phyloP scores from a whole-genome alignment of 2,888 invertebrate genomes.

The Tupiocoris notatus region DNA sequence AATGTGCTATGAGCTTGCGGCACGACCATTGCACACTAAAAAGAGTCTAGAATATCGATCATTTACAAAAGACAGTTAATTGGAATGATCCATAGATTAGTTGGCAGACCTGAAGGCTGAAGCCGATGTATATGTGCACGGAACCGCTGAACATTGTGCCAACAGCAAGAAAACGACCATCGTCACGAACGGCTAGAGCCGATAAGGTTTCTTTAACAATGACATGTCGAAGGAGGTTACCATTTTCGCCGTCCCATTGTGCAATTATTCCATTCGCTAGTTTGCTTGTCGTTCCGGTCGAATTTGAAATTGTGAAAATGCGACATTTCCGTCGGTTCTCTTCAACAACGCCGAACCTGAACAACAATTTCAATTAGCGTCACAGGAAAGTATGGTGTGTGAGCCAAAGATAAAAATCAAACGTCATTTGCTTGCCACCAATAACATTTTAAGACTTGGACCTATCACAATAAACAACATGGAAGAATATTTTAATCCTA shows the following conservation, averaged over 20 bases:
- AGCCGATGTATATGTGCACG: slow-evolving; percentile 85
- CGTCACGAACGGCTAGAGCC: slow-evolving; percentile 82
- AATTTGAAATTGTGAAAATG: slow-evolving; percentile 79
- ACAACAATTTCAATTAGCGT: no score
- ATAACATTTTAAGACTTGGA: no score
- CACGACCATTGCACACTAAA: slow-evolving; percentile 77
- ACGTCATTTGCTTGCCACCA: no score
- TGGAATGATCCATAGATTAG: no score
- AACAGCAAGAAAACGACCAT: slow-evolving; percentile 87
- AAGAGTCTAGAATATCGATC: slow-evolving; percentile 43
- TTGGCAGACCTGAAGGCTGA: slow-evolving; percentile 82
- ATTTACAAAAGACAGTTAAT: no score
- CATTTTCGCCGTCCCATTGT: slow-evolving; percentile 71
- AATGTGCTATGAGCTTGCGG: slow-evolving; percentile 91
- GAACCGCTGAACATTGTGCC: slow-evolving; percentile 93
- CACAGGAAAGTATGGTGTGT: no score
- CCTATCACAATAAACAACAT: no score
- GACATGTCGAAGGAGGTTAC: slow-evolving; percentile 59
- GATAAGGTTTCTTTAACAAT: slow-evolving; percentile 74
- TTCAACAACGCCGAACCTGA: slow-evolving; percentile 70
- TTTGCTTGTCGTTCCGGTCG: slow-evolving; percentile 68
- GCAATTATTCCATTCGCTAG: slow-evolving; percentile 71
- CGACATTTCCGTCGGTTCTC: slow-evolving; percentile 64
- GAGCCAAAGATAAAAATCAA: no score
- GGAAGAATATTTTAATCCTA: no score